Percentiles rank a stretch among this genome's conserved stretches.
phyloP scores from a whole-genome alignment of 2,113 vertebrate genomes.

The Petroica traversi region DNA sequence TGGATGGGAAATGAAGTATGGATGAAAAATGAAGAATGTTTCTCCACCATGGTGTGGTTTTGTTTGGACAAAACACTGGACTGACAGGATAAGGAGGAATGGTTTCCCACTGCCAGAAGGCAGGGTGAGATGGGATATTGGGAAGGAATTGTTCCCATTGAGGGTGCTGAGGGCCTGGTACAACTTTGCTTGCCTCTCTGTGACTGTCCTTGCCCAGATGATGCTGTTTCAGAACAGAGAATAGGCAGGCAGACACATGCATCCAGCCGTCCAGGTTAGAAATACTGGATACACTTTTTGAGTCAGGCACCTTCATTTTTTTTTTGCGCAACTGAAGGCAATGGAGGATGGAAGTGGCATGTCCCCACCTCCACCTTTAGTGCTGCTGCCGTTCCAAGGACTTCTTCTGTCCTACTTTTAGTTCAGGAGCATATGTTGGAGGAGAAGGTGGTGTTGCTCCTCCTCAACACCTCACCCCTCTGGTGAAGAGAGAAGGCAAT shows the following conservation, averaged over 20 bases:
- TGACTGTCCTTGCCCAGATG: background rate
- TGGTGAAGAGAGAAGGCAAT: background rate
- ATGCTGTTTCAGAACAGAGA: background rate
- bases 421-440: background rate
- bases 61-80: background rate
- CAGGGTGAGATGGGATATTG: background rate
- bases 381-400: background rate
- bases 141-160: background rate
- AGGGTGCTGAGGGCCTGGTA: background rate
- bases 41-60: background rate
- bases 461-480: background rate
- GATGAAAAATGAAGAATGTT: background rate
- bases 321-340: background rate
- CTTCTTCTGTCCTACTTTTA: background rate
- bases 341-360: background rate
- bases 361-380: background rate
- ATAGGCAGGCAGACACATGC: rapidly evolving
- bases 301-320: rapidly evolving
- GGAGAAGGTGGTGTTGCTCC: background rate
- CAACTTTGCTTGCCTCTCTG: rapidly evolving
- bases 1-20: rapidly evolving
- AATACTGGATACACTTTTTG: background rate
- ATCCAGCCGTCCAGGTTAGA: background rate
- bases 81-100: background rate
- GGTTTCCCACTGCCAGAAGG: background rate